Evolutionary conservation across 2,888 invertebrate species (phyloP).

Genomic region (Cremastobaeus sp.): DNA sequence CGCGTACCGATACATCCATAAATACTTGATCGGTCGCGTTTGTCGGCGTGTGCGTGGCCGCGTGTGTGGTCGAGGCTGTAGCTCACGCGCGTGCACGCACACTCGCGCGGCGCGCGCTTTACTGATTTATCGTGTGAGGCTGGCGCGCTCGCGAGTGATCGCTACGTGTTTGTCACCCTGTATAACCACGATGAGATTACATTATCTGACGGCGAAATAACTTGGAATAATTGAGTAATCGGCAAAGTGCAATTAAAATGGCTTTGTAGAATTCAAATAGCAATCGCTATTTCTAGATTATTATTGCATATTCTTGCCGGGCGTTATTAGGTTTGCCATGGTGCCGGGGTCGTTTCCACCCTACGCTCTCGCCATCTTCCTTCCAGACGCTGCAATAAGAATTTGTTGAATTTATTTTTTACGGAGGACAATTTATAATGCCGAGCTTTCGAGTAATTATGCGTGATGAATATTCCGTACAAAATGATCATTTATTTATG

Average conservation of each 20-base stretch:
- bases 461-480: slow-evolving; percentile 25
- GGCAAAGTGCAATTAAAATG: slow-evolving; percentile 48
- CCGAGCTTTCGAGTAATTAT: slow-evolving; percentile 32
- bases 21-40: slow-evolving; percentile 57
- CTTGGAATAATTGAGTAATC: slow-evolving; percentile 60
- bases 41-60: not conserved
- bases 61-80: not conserved
- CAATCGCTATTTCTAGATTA: slow-evolving; percentile 46
- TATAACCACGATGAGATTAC: slow-evolving; percentile 52
- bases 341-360: too few relatives aligned
- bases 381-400: too few relatives aligned
- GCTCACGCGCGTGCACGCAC: slow-evolving; percentile 5
- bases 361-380: too few relatives aligned
- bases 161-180: slow-evolving; percentile 49
- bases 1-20: slow-evolving; percentile 53
- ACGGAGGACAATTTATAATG: slow-evolving; percentile 23
- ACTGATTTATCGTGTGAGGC: slow-evolving; percentile 43
- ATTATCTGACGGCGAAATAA: slow-evolving; percentile 58
- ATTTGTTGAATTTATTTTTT: slow-evolving; percentile 21
- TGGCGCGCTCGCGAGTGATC: slow-evolving; percentile 33
- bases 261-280: slow-evolving; percentile 46
- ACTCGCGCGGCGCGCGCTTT: slow-evolving; percentile 6
- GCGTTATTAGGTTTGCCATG: slow-evolving; percentile 24
- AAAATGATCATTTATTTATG: slow-evolving; percentile 47
- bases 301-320: slow-evolving; percentile 28